Base-by-base conservation (phyloP, 2,888 invertebrate species). In the Blastobasis lacticolella region DNA sequence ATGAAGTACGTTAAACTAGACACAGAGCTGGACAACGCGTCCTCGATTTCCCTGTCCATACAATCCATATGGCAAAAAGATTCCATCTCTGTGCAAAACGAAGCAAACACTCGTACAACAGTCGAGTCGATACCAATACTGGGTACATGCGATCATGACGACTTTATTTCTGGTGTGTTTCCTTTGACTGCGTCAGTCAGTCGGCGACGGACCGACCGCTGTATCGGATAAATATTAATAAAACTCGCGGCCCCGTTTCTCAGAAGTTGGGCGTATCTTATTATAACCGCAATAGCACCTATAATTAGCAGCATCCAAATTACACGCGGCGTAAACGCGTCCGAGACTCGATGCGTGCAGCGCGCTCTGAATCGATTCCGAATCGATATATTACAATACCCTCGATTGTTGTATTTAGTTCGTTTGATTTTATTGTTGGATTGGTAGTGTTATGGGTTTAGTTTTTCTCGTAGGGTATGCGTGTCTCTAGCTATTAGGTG, bases 181-280 rank as follows among this genome's bases (percentile, higher is more conserved):
- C 84, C 83, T 85, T 85, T 83, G 83, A 85, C 84, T 85, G 82
- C 86, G 85, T 85, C 84, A 84, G 85, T 84, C 82, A 81, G 81
- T 66, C 78, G 72, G 70, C 71, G 79, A 78, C 23, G 23, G 23
- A 23, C 23, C 23, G 23, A 23, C 23, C 23, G 23, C 23, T 23
- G 82, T 87, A 87, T 87, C 81, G 88, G 83, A 87, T 86, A 86
- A 87, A 87, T 88, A 87, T 87, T 88, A 88, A 88, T 88, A 88
- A 87, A 87, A 77, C 85, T 71, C 73, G 69, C 80, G 86, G 85
- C 88, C 88, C 84, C 87, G 81, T 81, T 88, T 87, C 88, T 84
- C 81, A 82, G 87, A 87, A 88, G 85, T 83, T 79, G 79, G 79
- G 84, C 82, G 79, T 80, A 86, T 88, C 88, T 88, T 88, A 88